Percentiles rank a stretch among this genome's conserved stretches.
phyloP scores from a whole-genome alignment of 2,888 invertebrate genomes.

The Rhogogaster chlorosoma region DNA sequence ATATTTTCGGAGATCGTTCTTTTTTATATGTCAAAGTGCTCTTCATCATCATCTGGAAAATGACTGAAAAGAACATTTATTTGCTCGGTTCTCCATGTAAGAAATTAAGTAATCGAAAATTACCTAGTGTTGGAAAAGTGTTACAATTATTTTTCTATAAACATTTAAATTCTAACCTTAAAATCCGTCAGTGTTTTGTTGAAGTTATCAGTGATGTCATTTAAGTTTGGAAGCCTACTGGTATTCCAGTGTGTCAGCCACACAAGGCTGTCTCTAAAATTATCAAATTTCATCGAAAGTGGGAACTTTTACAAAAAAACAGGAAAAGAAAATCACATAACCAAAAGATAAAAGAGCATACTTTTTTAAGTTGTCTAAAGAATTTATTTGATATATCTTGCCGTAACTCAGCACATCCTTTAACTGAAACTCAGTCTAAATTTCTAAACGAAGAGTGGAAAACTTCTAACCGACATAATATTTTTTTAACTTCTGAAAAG shows the following conservation, averaged over 20 bases:
- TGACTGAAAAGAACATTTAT: background rate
- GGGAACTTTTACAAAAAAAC: constrained; percentile 39
- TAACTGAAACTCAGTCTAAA: background rate
- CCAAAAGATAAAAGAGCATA: background rate
- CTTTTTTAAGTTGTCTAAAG: background rate
- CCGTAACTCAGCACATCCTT: background rate
- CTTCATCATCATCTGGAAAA: background rate
- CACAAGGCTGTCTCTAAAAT: constrained; percentile 3
- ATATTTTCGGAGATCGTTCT: too few relatives aligned
- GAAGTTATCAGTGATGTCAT: constrained; percentile 24
- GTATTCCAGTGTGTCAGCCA: background rate
- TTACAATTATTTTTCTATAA: constrained; percentile 52
- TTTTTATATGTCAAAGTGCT: too few relatives aligned
- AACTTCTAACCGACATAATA: background rate
- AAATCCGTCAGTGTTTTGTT: constrained; percentile 39
- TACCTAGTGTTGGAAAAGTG: constrained; percentile 39
- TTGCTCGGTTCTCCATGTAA: background rate
- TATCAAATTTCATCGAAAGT: background rate
- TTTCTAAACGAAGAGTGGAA: background rate
- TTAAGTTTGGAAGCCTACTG: constrained; percentile 11
- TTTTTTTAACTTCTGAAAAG: background rate
- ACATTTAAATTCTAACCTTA: constrained; percentile 41
- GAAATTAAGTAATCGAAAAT: constrained; percentile 2
- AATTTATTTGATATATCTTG: constrained; percentile 41
- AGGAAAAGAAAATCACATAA: constrained; percentile 21